Base-by-base conservation (phyloP, 92 coral and sea anemone species). In the Porites lobata region DNA sequence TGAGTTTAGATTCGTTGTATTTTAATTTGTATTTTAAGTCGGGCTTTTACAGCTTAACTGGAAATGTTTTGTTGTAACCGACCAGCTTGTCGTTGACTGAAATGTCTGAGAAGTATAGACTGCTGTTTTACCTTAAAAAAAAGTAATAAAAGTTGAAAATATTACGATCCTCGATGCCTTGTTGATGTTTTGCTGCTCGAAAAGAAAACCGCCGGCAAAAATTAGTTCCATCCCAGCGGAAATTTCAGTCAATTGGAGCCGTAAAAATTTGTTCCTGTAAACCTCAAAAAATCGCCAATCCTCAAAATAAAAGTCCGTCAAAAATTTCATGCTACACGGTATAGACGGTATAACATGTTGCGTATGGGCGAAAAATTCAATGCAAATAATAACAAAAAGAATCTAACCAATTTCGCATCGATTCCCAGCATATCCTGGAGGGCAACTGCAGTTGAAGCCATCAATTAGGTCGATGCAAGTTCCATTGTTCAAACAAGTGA, bases 71-170 rank as follows among this genome's bases (percentile, higher is more conserved):
- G 67, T 62, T 62, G 67, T 62, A 62, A 62, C 67, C 67, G 67
- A 62, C 67, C 67, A 6, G 67, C 67, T 62, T 62, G 67, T 62
- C 67, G 67, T 62, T 62, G 67, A 62, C 67, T 62, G 67, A 62
- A 62, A 62, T 62, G 67, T 62, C 67, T 62, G 19, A 62, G 67
- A 62, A 62, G 4, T 62, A 62, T 62, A 62, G 67, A n/a, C 67
- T 62, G 67, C 4, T 62, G 67, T 4, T 62, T 62, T n/a, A 62
- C 67, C 67, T n/a, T 62, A 13, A 13, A 62, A 62, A 62, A 62
- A 1, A 32, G 43, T 62, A 62, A n/a, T 62, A 62, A 62, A 62
- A 62, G 67, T 62, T 62, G 9, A 62, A 62, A 62, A 62, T 62
- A 62, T 62, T 62, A 6, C 67, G 4, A 3, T 62, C 17, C 67